These are phyloP conservation scores for Tricholauxania praeusta DNA, from an alignment of 2,888 invertebrate genomes.

Conservation along the genomic window DNA sequence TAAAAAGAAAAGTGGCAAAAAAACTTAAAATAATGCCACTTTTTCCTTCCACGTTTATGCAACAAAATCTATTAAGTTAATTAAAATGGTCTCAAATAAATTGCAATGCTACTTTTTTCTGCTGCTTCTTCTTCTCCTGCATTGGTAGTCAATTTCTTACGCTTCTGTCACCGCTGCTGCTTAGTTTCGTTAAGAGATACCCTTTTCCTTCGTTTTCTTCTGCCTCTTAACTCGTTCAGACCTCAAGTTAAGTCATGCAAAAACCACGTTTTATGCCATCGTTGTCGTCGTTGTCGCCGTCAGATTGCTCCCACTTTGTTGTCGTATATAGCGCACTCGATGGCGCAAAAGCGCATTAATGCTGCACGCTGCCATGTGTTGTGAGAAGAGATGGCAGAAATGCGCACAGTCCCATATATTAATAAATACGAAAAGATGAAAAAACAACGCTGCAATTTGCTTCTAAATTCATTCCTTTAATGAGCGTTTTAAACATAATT, in stretches of 20 bases:
- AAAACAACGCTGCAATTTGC: slow-evolving; percentile 43
- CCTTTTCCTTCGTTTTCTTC: background rate
- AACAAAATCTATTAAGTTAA: slow-evolving; percentile 35
- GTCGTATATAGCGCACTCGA: slow-evolving; percentile 4
- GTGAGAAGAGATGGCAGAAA: too few species aligned
- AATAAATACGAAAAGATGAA: background rate
- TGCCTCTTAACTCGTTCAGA: slow-evolving; percentile 20
- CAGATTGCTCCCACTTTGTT: slow-evolving; percentile 32
- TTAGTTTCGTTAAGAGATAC: background rate
- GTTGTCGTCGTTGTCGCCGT: slow-evolving; percentile 17
- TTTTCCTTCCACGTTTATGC: slow-evolving; percentile 2
- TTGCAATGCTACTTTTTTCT: slow-evolving; percentile 13
- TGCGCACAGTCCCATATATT: too few species aligned
- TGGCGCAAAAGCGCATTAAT: background rate
- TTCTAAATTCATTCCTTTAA: slow-evolving; percentile 49
- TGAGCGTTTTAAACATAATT: slow-evolving; percentile 54
- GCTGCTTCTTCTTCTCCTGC: background rate
- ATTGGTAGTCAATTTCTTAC: background rate
- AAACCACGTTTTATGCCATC: slow-evolving; percentile 34
- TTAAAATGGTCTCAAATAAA: slow-evolving; percentile 36
- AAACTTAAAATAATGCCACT: background rate
- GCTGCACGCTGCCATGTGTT: background rate
- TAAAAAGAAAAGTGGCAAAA: background rate
- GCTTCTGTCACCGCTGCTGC: slow-evolving; percentile 13
- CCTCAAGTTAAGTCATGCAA: slow-evolving; percentile 35